Evolutionary conservation across 2,797 vertebrate genomes (phyloP).

Genomic region (Darevskia nairensis): DNA sequence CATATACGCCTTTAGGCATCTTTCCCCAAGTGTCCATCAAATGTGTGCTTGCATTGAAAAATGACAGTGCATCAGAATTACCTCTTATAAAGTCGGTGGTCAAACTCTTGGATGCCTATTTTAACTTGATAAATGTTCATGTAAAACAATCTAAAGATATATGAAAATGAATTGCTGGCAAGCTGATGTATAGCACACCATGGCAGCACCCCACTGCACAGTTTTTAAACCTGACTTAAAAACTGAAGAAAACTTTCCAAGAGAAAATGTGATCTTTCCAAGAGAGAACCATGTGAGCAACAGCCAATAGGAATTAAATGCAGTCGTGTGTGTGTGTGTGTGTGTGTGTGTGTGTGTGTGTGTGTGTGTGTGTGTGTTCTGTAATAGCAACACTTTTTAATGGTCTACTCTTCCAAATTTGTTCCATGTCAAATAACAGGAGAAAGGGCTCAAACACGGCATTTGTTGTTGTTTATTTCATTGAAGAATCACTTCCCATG

Average conservation of each 20-base stretch:
- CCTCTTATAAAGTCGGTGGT: background rate
- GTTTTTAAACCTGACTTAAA: background rate
- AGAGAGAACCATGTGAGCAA: background rate
- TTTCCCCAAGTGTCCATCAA: constrained; percentile 48
- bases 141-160: constrained; percentile 14
- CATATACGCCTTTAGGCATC: constrained; percentile 41
- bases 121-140: constrained; percentile 10
- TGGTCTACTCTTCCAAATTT: background rate
- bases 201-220: background rate
- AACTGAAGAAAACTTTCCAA: background rate
- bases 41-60: constrained; percentile 27
- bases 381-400: background rate
- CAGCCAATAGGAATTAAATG: background rate
- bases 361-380: no score
- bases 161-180: background rate
- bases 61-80: constrained; percentile 29
- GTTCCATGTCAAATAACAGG: background rate
- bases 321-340: no score
- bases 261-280: background rate
- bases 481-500: no score
- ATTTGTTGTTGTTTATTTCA: no score
- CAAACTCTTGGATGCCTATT: constrained; percentile 12
- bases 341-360: no score
- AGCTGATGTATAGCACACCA: background rate
- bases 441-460: background rate